These are phyloP conservation scores for Lordiphosa stackelbergi DNA, from an alignment of 1,140 invertebrate genomes.

Conservation along the genomic window DNA sequence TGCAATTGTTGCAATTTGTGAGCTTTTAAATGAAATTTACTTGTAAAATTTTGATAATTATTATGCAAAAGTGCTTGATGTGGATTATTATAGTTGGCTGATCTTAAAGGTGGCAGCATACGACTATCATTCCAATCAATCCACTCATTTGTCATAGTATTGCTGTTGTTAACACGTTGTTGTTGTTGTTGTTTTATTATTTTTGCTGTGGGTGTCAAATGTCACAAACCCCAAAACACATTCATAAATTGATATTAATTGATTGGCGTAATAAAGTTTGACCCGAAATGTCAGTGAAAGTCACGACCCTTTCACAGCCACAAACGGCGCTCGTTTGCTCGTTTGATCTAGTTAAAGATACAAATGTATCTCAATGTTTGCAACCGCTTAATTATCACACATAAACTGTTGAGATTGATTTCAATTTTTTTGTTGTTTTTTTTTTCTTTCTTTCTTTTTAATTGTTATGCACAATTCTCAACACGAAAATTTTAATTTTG, in stretches of 20 bases:
- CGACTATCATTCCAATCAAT: constrained; percentile 76
- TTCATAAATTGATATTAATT: constrained; percentile 60
- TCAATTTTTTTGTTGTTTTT: constrained; percentile 35
- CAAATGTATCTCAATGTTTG: constrained; percentile 49
- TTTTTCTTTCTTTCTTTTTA: too few species aligned
- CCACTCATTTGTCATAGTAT: constrained; percentile 76
- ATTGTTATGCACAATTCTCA: constrained; percentile 8
- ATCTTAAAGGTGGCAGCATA: constrained; percentile 67
- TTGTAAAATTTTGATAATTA: constrained; percentile 57
- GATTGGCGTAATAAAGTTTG: constrained; percentile 65
- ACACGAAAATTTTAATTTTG: constrained; percentile 50
- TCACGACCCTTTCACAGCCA: constrained; percentile 50
- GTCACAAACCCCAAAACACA: constrained; percentile 34
- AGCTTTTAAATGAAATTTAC: constrained; percentile 63
- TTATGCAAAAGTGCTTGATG: constrained; percentile 53
- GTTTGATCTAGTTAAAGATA: constrained; percentile 34
- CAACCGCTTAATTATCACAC: constrained; percentile 2
- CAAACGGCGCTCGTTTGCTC: constrained; percentile 2
- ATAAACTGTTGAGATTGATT: constrained; percentile 34
- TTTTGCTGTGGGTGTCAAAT: constrained; percentile 51
- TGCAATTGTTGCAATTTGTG: constrained; percentile 69
- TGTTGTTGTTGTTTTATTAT: constrained; percentile 16
- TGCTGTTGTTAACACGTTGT: constrained; percentile 23
- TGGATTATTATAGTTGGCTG: constrained; percentile 57
- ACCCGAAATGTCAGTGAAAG: constrained; percentile 71